phyloP scores from a whole-genome alignment of 2,113 vertebrate species.

The Pelodiscus sinensis region DNA sequence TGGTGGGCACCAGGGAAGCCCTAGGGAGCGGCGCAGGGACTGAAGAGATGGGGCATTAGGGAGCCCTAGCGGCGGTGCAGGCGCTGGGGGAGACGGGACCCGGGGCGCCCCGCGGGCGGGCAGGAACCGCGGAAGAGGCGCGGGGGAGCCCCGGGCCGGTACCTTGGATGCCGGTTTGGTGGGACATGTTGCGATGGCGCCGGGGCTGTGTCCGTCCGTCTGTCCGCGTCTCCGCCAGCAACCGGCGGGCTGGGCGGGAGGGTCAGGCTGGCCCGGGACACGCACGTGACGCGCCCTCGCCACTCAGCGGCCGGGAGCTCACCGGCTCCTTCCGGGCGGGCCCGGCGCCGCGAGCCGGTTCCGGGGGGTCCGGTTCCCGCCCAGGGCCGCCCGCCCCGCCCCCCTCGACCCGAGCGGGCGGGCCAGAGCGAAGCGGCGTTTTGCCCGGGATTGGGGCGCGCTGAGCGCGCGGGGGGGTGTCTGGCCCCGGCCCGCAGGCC shows the following conservation, averaged over 20 bases:
- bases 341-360: background rate
- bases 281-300: constrained; percentile 49
- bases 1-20: too few relatives aligned
- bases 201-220: background rate
- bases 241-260: background rate
- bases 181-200: constrained; percentile 83
- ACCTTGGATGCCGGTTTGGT: constrained; percentile 98
- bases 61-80: background rate
- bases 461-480: too few relatives aligned
- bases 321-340: constrained; percentile 19
- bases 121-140: too few relatives aligned
- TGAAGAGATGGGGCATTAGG: background rate
- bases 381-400: too few relatives aligned
- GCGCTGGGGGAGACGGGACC: too few relatives aligned
- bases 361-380: background rate
- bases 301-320: constrained; percentile 35
- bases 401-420: too few relatives aligned
- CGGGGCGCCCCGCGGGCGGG: background rate
- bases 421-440: too few relatives aligned
- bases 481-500: too few relatives aligned
- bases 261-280: background rate
- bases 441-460: too few relatives aligned
- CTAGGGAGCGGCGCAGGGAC: background rate
- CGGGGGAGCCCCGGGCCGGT: constrained; percentile 25
- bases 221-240: constrained; percentile 12